These are phyloP conservation scores for Rhodeus uyekii DNA, from an alignment of 2,797 vertebrate genomes.

Conservation along the genomic window DNA sequence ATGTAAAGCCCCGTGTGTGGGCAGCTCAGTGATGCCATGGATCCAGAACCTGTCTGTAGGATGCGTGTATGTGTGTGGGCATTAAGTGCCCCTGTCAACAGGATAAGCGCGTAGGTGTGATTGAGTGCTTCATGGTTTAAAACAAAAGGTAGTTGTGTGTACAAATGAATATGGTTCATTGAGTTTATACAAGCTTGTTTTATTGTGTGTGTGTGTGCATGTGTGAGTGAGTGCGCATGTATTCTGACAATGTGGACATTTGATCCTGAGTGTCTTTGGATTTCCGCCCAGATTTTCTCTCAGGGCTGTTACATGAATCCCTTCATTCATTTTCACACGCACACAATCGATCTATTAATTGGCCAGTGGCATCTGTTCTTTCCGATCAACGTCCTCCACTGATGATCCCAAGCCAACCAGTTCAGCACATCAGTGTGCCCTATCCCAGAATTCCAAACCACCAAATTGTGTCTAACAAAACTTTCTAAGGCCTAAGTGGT, in stretches of 20 bases:
- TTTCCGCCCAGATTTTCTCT: constrained; percentile 12
- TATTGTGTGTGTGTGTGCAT: not conserved
- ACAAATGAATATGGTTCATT: not conserved
- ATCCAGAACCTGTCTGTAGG: constrained; percentile 38
- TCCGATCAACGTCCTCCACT: not conserved
- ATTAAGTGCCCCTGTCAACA: constrained; percentile 38
- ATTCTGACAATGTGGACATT: constrained; percentile 9
- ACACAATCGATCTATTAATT: constrained; percentile 20
- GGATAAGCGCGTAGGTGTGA: constrained; percentile 20
- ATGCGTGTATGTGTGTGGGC: constrained; percentile 36
- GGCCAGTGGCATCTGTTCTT: constrained; percentile 6
- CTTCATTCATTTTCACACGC: constrained; percentile 21
- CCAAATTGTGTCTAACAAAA: not conserved
- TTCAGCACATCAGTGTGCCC: not conserved
- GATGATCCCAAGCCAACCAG: constrained; percentile 2
- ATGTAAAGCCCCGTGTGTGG: constrained; percentile 45
- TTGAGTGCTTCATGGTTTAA: constrained; percentile 24
- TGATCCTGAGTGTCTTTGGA: constrained; percentile 16
- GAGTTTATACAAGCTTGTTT: not conserved
- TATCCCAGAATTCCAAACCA: not conserved
- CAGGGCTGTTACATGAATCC: constrained; percentile 27
- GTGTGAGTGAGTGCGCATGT: not conserved
- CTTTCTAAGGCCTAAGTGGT: not conserved
- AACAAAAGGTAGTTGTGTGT: constrained; percentile 19
- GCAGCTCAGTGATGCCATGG: constrained; percentile 38